Evolutionary conservation across 2,888 invertebrate species (phyloP).

Genomic region (Nysson spinosus): DNA sequence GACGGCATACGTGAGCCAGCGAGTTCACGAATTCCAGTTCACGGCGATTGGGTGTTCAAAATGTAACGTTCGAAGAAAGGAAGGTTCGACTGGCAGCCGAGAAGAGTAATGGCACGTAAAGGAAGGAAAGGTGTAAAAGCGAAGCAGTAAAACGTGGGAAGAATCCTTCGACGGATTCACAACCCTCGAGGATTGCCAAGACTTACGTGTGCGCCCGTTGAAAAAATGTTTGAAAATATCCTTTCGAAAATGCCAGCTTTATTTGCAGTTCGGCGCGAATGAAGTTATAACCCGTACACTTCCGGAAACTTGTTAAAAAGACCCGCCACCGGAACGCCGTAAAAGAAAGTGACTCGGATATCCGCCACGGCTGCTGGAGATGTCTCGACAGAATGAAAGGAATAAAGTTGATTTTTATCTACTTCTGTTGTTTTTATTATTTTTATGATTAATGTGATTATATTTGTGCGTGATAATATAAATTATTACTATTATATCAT

Average conservation of each 20-base stretch:
- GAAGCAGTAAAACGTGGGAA: conserved; percentile 51
- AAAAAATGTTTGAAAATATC: conserved; percentile 45
- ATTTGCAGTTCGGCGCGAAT: conserved; percentile 12
- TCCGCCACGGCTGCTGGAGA: neutral
- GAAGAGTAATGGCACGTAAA: conserved; percentile 11
- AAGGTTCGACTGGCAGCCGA: neutral
- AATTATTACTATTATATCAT: no score
- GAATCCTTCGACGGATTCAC: conserved; percentile 30
- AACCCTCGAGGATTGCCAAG: conserved; percentile 4
- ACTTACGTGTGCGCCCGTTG: no score
- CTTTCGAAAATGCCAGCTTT: conserved; percentile 31
- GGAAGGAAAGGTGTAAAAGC: conserved; percentile 38
- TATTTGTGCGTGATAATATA: no score
- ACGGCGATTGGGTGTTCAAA: conserved; percentile 14
- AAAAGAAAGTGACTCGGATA: conserved; percentile 17
- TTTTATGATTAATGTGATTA: no score
- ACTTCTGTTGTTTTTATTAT: neutral
- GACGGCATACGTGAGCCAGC: conserved; percentile 14
- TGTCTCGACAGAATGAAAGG: neutral
- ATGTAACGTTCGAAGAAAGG: neutral
- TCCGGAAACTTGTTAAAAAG: conserved; percentile 33
- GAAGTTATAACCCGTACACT: conserved; percentile 15
- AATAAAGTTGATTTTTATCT: neutral
- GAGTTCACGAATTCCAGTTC: conserved; percentile 44
- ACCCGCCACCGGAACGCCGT: neutral